These are phyloP conservation scores for Andinoacara biseriatus DNA, from an alignment of 2,113 vertebrate genomes.

Conservation along the genomic window DNA sequence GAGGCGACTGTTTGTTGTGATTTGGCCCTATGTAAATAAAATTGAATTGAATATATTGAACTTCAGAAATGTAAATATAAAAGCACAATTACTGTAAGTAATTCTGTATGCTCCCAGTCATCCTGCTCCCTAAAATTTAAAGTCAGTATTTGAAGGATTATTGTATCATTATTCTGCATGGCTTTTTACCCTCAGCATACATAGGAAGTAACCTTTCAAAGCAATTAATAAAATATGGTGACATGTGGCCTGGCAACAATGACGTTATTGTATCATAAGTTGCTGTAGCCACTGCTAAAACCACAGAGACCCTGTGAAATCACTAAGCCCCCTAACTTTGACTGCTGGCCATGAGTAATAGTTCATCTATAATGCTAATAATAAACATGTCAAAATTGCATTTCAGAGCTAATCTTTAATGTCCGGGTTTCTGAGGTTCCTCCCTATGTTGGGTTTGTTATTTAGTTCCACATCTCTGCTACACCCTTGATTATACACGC, in stretches of 20 bases:
- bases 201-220: background rate
- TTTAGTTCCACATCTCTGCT: background rate
- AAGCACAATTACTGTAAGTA: background rate
- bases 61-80: background rate
- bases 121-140: no score
- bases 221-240: background rate
- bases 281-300: background rate
- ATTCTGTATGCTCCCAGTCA: background rate
- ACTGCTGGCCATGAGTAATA: background rate
- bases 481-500: background rate
- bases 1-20: no score
- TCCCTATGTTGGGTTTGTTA: background rate
- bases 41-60: no score
- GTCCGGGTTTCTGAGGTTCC: background rate
- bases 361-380: background rate
- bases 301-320: background rate
- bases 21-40: no score
- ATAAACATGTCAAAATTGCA: background rate
- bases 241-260: background rate
- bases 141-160: no score
- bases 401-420: constrained; percentile 3
- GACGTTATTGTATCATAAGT: background rate
- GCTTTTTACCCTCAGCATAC: no score
- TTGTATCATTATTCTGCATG: no score
- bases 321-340: background rate